Evolutionary conservation across 2,113 vertebrate species (phyloP).

Genomic region (human): GRCh38 chr9:137480001-137480500

Average conservation of each 20-base stretch:
- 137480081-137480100: neutral
- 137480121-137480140: neutral
- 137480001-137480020: neutral
- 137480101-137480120: neutral
- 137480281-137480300: too few relatives aligned
- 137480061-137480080: too few relatives aligned
- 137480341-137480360: constrained; percentile 95
- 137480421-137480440: constrained; percentile 97
- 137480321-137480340: constrained; percentile 94
- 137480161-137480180: neutral
- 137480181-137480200: neutral
- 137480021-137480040: neutral
- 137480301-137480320: constrained; percentile 91
- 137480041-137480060: neutral
- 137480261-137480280: neutral
- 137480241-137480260: neutral
- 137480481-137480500: constrained; percentile 73
- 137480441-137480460: constrained; percentile 97
- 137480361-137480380: constrained; percentile 96
- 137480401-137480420: constrained; percentile 93
- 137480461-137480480: constrained; percentile 94
- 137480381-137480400: constrained; percentile 95
- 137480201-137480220: neutral
- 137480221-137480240: neutral
- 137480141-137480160: neutral